phyloP scores from a whole-genome alignment of 2,113 vertebrate species.

The Uria aalge region DNA sequence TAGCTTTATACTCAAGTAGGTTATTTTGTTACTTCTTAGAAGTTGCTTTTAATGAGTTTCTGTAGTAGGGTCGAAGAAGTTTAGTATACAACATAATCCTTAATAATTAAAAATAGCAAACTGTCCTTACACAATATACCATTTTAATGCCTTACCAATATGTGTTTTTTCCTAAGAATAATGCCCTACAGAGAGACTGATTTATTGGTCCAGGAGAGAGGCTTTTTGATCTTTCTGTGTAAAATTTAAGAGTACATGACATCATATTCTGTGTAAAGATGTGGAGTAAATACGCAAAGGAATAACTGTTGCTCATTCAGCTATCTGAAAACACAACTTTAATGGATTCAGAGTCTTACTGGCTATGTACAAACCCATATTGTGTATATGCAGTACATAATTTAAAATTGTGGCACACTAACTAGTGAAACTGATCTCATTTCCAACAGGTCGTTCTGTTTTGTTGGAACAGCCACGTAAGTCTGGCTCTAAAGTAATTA shows the following conservation, averaged over 20 bases:
- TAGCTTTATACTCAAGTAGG: neutral
- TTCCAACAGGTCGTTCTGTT: slow-evolving; percentile 89
- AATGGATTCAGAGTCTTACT: neutral
- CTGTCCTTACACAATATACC: neutral
- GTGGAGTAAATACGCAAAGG: neutral
- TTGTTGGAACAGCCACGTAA: slow-evolving; percentile 95
- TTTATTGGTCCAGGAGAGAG: neutral
- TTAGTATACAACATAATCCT: neutral
- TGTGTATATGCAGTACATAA: neutral
- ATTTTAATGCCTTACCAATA: neutral
- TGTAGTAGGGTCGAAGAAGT: neutral
- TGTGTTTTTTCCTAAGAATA: neutral
- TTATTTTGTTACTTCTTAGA: neutral
- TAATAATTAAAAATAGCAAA: neutral
- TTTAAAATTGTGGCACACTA: neutral
- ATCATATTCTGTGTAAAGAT: neutral
- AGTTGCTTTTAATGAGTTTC: neutral
- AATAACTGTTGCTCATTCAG: neutral
- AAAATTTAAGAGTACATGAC: neutral
- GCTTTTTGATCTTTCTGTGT: neutral
- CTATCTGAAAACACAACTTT: neutral
- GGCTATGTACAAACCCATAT: neutral
- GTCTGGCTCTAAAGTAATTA: slow-evolving; percentile 98
- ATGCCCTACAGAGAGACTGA: neutral
- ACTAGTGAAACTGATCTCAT: neutral